Evolutionary conservation across 1,140 invertebrate species (phyloP), one percentile per base, ranked within the genome.

Genomic region (Nomia melanderi): DNA sequence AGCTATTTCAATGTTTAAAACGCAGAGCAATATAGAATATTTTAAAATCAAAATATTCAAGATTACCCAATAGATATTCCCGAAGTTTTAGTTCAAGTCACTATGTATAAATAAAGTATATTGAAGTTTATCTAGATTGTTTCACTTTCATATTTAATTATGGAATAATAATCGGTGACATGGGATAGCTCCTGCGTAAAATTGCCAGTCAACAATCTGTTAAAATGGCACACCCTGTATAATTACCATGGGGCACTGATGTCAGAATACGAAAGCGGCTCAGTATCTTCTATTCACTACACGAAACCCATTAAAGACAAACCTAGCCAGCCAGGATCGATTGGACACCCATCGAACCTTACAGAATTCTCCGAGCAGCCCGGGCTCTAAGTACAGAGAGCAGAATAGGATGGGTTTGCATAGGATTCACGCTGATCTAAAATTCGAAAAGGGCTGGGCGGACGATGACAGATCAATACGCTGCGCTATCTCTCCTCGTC

Each of bases 391-490:
- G 67, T 73, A 76, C 80, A 47, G 47, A 72, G 39, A 25, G 47
- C 27, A 71, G 62, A 70, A 76, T 62, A 56, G 72, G 27, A 12
- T 33, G 41, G 72, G 81, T 84, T 84, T 84, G 83, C 73, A 72
- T 84, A 84, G 82, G 82, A 84, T 84, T 84, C 78, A 29, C 33
- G 56, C 59, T 84, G 83, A 84, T 84, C 77, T 83, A 84, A 84
- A 84, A 83, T 84, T 84, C 83, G 82, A 81, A 86, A 87, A 84
- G 73, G 75, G 65, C 62, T 54, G 56, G 53, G 62, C 60, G 47
- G 23, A 76, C 77, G 74, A 83, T 86, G 84, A 80, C 74, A 82
- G 83, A 86, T 86, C 84, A 85, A 86, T 85, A 86, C 81, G 50
- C 56, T 17, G 53, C 57, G 41, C 77, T 53, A 47, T 78, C 74